Evolutionary conservation across 2,888 invertebrate species (phyloP).

Genomic region (Erebia epiphron): DNA sequence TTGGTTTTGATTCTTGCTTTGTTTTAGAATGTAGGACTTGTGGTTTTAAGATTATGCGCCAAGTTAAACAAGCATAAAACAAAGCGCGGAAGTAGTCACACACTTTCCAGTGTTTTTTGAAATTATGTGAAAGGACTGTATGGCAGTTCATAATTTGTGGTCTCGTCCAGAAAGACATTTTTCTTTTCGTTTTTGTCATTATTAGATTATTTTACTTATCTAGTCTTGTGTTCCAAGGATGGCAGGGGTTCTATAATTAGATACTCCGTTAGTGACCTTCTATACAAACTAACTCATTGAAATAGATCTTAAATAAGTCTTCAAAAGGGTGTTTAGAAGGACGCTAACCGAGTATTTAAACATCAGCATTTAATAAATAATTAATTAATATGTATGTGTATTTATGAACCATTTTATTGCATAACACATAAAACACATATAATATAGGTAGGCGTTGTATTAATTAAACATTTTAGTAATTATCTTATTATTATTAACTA

Average conservation of each 20-base stretch:
- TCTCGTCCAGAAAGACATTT: not conserved
- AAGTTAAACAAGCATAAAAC: too few relatives aligned
- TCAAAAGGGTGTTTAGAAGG: not conserved
- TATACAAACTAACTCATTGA: not conserved
- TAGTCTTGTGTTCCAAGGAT: not conserved
- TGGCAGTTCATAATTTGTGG: too few relatives aligned
- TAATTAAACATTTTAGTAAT: constrained; percentile 17
- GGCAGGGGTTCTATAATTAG: not conserved
- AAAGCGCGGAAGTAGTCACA: not conserved
- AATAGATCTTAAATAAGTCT: not conserved
- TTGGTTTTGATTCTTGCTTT: too few relatives aligned
- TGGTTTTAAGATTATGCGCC: too few relatives aligned
- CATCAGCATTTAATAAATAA: not conserved
- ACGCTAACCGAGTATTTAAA: not conserved
- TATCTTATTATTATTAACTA: constrained; percentile 26
- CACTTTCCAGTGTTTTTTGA: not conserved
- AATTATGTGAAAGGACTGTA: not conserved
- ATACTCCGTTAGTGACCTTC: not conserved
- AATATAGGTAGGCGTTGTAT: not conserved
- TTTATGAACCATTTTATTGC: constrained; percentile 2
- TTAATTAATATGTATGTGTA: not conserved
- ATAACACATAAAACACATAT: constrained; percentile 7
- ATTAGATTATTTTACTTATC: too few relatives aligned
- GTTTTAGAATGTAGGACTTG: too few relatives aligned
- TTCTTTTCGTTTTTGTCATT: not conserved